Evolutionary conservation across 2,888 invertebrate species (phyloP), one percentile per base, ranked within the genome.

Genomic region (Tipula confusa): DNA sequence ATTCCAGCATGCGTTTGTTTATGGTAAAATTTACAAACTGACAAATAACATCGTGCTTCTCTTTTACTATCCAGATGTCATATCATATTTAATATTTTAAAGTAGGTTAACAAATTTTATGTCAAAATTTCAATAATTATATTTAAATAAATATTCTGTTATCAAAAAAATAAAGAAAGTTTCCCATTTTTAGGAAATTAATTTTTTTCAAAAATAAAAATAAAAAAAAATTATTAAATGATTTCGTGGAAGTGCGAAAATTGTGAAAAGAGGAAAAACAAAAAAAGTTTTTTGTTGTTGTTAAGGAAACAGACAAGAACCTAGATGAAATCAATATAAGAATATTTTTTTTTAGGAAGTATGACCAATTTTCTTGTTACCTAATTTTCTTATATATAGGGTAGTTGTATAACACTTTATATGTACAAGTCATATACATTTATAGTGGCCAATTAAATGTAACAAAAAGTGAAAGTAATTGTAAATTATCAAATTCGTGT

Each of bases 231-330:
- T 24, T 64, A 6, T 64, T 64, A 24, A 64, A 64, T 64, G 9
- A 64, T 64, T 64, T 64, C 64, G 2, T 64, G 64, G 64, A 64
- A 64, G 64, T 24, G 64, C 11, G n/a, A 64, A 64, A 64, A 18
- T 24, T 11, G 24, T n/a, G n/a, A n/a, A n/a, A n/a, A n/a, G n/a
- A n/a, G n/a, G n/a, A n/a, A n/a, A n/a, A n/a, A n/a, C n/a, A 64
- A 64, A 43, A 18, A 64, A 64, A 64, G 0, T 64, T 18, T 64
- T 64, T 64, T 24, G 64, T 64, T 24, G 64, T 64, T 24, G 64
- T 64, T 64, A 64, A 18, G 64, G 64, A 64, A 64, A 64, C 64
- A 64, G 64, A 64, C 15, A 64, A 64, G 64, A 64, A n/a, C n/a
- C n/a, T n/a, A 38, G 24, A 64, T 9, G 24, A 64, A 64, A 64